A percentile compares a stretch with the other conserved stretches of the same genome.
Conservation (phyloP, 2,797 vertebrate species). For the Botia almorhae region DNA sequence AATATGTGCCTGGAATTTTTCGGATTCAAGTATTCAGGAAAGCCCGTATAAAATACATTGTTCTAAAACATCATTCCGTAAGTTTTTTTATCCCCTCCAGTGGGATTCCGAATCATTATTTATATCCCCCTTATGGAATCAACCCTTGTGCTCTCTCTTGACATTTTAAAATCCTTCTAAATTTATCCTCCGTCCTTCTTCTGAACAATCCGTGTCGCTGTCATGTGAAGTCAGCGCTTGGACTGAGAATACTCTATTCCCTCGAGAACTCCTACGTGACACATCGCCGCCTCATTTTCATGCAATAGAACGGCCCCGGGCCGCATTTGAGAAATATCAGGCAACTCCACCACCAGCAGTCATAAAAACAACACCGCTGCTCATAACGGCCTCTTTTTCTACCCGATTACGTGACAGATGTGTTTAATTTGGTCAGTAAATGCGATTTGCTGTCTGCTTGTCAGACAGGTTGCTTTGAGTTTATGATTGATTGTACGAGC, state of each 20-base stretch:
- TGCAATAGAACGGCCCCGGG: constrained; percentile 38
- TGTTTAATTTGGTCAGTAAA: constrained; percentile 50
- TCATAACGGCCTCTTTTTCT: constrained; percentile 24
- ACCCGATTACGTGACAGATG: constrained; percentile 28
- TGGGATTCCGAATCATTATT: constrained; percentile 58
- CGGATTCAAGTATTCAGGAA: neutral
- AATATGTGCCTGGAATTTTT: neutral
- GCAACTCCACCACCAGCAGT: constrained; percentile 27
- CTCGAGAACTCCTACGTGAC: constrained; percentile 18
- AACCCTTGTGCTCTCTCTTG: constrained; percentile 45
- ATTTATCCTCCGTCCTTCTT: constrained; percentile 46
- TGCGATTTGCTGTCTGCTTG: constrained; percentile 9
- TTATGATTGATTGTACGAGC: constrained; percentile 43
- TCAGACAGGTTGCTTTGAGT: constrained; percentile 50
- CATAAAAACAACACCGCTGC: constrained; percentile 29
- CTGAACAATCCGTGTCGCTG: constrained; percentile 55
- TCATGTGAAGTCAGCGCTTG: constrained; percentile 74
- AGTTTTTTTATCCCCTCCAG: neutral
- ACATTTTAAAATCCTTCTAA: constrained; percentile 46
- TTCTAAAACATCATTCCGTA: neutral
- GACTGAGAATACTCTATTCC: constrained; percentile 60
- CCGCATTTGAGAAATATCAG: constrained; percentile 43
- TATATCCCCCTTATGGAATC: constrained; percentile 52
- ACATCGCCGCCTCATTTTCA: constrained; percentile 48
- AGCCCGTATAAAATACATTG: neutral